Percentiles rank a stretch among this genome's conserved stretches.
phyloP scores from a whole-genome alignment of 2,113 vertebrate genomes.

The Isichthys henryi region DNA sequence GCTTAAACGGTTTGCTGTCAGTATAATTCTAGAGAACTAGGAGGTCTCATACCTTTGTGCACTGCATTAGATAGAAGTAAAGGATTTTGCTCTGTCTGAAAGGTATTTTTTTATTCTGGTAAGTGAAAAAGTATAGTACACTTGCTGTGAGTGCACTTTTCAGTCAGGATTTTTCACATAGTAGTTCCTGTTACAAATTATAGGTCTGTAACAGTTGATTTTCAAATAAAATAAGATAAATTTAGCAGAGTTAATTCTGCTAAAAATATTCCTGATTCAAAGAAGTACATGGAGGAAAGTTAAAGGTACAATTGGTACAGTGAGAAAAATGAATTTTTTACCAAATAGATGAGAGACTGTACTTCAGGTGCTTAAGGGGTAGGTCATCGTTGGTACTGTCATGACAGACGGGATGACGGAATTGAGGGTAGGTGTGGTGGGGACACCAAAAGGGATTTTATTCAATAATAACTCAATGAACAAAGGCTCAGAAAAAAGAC shows the following conservation, averaged over 20 bases:
- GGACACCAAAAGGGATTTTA: not conserved
- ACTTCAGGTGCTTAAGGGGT: not conserved
- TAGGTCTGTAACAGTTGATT: not conserved
- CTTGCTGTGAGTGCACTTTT: not conserved
- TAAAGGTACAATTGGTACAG: not conserved
- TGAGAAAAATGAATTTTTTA: not conserved
- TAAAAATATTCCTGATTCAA: not conserved
- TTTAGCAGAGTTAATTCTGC: not conserved
- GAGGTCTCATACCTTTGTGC: not conserved
- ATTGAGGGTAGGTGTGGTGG: not conserved
- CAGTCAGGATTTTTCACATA: not conserved
- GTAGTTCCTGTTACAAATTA: not conserved
- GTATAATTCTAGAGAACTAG: not conserved
- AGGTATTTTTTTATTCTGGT: not conserved
- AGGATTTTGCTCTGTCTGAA: not conserved
- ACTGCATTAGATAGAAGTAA: not conserved
- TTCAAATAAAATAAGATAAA: not conserved
- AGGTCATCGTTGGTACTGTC: not conserved
- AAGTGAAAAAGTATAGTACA: not conserved
- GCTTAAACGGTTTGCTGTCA: slow-evolving; percentile 1
- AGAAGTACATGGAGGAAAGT: not conserved
- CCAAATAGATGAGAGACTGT: not conserved
- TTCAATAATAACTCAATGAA: not conserved
- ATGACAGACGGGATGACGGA: not conserved
- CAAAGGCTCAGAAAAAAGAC: not conserved